A percentile compares a stretch with the other conserved stretches of the same genome.
Evolutionary conservation across 23 tunicate species (phyloP).

Genomic region (Botrylloides violaceus): DNA sequence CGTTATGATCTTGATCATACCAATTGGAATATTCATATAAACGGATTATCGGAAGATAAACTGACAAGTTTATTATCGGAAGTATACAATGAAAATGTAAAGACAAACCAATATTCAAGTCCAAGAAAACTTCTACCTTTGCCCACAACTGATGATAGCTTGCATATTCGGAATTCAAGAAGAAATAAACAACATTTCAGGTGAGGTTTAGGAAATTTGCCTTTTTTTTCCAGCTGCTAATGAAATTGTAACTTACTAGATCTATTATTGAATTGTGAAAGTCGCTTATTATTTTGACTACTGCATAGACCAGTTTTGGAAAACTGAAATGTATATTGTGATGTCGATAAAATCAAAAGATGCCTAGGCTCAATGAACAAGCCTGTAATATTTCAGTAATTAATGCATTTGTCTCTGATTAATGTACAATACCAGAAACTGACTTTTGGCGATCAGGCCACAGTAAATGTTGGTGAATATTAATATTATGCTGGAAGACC

Average conservation of each 20-base stretch:
- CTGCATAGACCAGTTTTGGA: too few relatives aligned
- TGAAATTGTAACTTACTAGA: neutral
- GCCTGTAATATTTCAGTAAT: too few relatives aligned
- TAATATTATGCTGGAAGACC: too few relatives aligned
- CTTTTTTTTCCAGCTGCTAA: neutral
- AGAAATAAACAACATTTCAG: constrained; percentile 1
- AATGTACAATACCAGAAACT: too few relatives aligned
- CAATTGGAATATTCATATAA: neutral
- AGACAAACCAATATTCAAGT: neutral
- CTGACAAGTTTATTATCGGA: neutral
- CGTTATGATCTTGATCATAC: neutral
- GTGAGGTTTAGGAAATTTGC: neutral
- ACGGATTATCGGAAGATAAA: neutral
- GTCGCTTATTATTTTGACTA: too few relatives aligned
- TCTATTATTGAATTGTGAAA: too few relatives aligned
- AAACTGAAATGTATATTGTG: too few relatives aligned
- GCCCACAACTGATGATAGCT: constrained; percentile 19
- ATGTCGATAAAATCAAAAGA: too few relatives aligned
- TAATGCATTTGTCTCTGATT: too few relatives aligned
- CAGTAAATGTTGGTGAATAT: too few relatives aligned
- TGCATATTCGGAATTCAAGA: constrained; percentile 8
- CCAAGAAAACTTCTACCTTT: constrained; percentile 9
- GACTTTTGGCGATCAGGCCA: too few relatives aligned
- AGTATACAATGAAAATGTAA: neutral
- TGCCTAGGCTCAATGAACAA: too few relatives aligned